A percentile compares a stretch with the other conserved stretches of the same genome.
These are phyloP conservation scores for Eupsittula cactorum DNA, from an alignment of 2,113 vertebrate genomes.

Conservation along the genomic window DNA sequence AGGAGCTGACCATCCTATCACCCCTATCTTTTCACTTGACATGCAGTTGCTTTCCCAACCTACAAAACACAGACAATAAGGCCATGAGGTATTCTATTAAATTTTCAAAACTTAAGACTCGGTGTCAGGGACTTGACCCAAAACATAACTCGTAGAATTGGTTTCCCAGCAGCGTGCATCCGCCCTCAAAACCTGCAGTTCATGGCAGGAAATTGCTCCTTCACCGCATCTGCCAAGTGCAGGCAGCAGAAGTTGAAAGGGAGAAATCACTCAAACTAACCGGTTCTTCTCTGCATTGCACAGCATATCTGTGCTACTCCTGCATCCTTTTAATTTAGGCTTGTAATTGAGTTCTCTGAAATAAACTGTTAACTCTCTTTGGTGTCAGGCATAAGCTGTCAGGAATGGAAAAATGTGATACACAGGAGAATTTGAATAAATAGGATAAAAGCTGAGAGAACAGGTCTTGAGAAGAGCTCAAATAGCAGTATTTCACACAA, in stretches of 20 bases:
- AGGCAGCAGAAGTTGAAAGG: neutral
- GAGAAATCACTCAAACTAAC: neutral
- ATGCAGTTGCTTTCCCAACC: neutral
- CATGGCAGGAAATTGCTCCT: neutral
- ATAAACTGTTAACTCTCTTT: neutral
- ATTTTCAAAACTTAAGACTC: neutral
- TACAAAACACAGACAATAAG: neutral
- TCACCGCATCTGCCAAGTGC: neutral
- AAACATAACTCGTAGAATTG: neutral
- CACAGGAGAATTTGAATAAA: slow-evolving; percentile 1
- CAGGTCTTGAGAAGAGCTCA: neutral
- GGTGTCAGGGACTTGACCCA: neutral
- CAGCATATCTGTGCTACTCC: neutral
- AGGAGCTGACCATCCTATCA: neutral
- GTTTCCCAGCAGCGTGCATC: neutral
- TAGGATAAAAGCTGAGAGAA: neutral
- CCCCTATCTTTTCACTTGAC: neutral
- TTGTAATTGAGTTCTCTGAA: slow-evolving; percentile 15
- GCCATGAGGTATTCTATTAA: neutral
- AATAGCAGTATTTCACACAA: neutral
- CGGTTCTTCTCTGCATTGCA: neutral
- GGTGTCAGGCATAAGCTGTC: neutral
- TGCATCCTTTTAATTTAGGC: neutral
- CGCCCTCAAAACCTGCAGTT: neutral
- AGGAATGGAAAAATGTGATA: neutral